Base-by-base conservation (phyloP, 2,888 invertebrate genomes). In the Lasioglossum pauxillum region DNA sequence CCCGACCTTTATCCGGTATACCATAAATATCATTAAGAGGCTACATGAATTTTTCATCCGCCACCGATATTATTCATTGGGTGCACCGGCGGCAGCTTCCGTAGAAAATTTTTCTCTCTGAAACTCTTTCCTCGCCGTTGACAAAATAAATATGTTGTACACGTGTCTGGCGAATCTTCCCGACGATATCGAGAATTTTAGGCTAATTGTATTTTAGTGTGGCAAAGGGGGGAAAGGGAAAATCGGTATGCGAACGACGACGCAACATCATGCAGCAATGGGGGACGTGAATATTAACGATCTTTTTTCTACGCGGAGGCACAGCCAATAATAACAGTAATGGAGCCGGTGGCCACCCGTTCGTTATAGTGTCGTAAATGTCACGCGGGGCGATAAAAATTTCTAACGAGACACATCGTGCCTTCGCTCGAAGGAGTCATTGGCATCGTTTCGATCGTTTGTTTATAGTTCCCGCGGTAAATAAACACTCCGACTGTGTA, bases 351-450 rank as follows among this genome's bases (percentile, higher is more conserved):
- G 80, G 80, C 67, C 85, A 53, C 31, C 53, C 53, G 75, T 84
- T 84, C 85, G 79, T 85, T 84, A 84, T 44, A 72, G 64, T 57
- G 72, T 85, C 80, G 85, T 85, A 85, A 85, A 85, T 23, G 85
- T 85, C 85, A 85, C 38, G 72, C 1, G 19, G 19, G 80, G 35
- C 57, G 75, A 85, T 85, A 85, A 85, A 85, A 85, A 76, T 75
- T 85, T 79, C 72, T 57, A 73, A 85, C 85, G 72, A 38, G 46
- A 53, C 38, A 46, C 57, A 38, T 67, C 31, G 69, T 84, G 71
- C 73, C 44, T 60, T 74, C 31, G 12, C 84, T 19, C 23, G 57
- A 77, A 67, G 23, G 77, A 77, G 60, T 77, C 83, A 57, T 83
- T 71, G 77, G 73, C 23, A 31, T 57, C 38, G 44, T 72, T 57